Percentiles rank a stretch among this genome's conserved stretches.
Evolutionary conservation across 1,140 invertebrate species (phyloP).

Genomic region (Bombus superbus): DNA sequence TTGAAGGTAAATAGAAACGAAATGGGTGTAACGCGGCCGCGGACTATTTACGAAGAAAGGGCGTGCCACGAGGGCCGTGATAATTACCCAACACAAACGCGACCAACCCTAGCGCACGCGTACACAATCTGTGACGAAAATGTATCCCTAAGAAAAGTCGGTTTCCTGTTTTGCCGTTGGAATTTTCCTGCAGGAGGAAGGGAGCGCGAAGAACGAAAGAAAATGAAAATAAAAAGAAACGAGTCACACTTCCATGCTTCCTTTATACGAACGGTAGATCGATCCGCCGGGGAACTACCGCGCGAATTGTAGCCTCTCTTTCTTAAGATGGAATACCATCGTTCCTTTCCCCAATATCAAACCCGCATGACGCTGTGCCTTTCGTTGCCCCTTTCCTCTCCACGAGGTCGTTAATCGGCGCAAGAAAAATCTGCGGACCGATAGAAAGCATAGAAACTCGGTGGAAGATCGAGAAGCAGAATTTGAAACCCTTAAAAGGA

Average conservation of each 20-base stretch:
- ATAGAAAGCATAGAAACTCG: conserved; percentile 3
- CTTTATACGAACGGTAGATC: background rate
- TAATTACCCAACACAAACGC: conserved; percentile 25
- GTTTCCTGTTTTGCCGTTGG: background rate
- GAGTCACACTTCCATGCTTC: conserved; percentile 5
- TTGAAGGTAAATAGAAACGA: background rate
- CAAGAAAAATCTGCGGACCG: conserved; percentile 22
- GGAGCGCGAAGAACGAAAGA: background rate
- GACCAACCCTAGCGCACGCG: background rate
- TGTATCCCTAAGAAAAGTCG: background rate
- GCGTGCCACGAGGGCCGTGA: too few species aligned
- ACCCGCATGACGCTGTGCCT: background rate
- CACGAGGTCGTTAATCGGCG: conserved; percentile 10
- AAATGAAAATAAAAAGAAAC: background rate
- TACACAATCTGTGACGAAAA: background rate
- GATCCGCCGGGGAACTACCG: background rate
- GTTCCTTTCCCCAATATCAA: background rate
- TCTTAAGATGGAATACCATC: background rate
- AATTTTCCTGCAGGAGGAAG: background rate
- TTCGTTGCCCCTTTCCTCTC: too few species aligned
- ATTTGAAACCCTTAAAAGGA: conserved; percentile 35
- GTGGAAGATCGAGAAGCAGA: background rate
- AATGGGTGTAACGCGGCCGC: conserved; percentile 4
- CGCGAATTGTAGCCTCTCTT: background rate
- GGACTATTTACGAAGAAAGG: conserved; percentile 1